phyloP scores from a whole-genome alignment of 2,888 invertebrate species.

The Eustalomyia histrio region DNA sequence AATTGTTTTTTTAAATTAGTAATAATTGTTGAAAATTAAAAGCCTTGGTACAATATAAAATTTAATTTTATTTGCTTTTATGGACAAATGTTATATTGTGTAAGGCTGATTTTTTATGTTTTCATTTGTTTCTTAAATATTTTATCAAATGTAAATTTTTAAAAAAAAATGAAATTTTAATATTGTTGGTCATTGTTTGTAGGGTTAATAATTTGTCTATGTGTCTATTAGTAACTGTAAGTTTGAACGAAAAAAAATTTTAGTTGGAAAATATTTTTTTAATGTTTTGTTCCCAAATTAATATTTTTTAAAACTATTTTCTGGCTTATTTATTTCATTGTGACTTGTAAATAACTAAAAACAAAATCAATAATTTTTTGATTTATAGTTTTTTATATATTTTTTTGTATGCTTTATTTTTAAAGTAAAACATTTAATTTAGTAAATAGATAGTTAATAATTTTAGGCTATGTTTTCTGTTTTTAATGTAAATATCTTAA shows the following conservation, averaged over 20 bases:
- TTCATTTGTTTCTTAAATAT: constrained; percentile 1
- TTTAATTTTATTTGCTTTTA: background rate
- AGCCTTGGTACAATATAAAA: background rate
- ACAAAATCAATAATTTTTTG: constrained; percentile 1
- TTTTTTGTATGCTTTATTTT: constrained; percentile 7
- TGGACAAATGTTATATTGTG: constrained; percentile 27
- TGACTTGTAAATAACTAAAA: constrained; percentile 44
- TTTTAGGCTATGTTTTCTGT: constrained; percentile 15
- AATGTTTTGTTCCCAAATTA: constrained; percentile 40
- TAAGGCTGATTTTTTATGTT: constrained; percentile 18
- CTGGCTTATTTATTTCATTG: background rate
- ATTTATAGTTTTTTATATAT: constrained; percentile 1
- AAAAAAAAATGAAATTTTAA: background rate
- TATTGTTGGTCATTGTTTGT: constrained; percentile 10
- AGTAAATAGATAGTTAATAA: constrained; percentile 25
- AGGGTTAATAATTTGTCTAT: constrained; percentile 13
- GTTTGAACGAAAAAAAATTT: constrained; percentile 37
- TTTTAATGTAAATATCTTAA: constrained; percentile 50
- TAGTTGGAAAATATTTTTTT: background rate
- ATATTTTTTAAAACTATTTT: constrained; percentile 14
- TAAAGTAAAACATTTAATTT: constrained; percentile 39
- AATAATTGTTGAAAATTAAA: background rate
- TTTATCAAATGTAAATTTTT: background rate
- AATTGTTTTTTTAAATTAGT: background rate
- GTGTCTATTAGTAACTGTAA: constrained; percentile 43